A percentile compares a stretch with the other conserved stretches of the same genome.
These are phyloP conservation scores for Dicaeum eximium DNA, from an alignment of 2,113 vertebrate species.

Conservation along the genomic window DNA sequence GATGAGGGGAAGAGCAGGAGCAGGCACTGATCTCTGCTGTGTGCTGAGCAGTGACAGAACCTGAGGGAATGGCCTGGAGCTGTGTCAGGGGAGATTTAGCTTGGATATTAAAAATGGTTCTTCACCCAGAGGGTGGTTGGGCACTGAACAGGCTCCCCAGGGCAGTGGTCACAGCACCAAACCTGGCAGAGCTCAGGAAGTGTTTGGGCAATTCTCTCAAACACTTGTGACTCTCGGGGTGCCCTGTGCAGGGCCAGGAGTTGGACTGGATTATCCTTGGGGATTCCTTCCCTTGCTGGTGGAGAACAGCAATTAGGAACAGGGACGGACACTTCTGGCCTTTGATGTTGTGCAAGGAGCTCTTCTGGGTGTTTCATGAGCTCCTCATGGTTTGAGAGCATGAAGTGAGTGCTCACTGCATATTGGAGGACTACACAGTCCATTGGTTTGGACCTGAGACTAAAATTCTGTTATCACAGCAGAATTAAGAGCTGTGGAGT, in stretches of 20 bases:
- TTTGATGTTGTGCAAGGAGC: neutral
- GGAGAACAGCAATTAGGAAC: neutral
- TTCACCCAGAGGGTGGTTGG: neutral
- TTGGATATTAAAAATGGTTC: fast-evolving
- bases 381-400: neutral
- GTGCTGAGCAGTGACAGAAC: fast-evolving
- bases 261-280: neutral
- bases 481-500: neutral
- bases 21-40: neutral
- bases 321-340: neutral
- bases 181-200: fast-evolving
- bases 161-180: neutral
- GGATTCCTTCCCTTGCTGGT: neutral
- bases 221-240: fast-evolving
- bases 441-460: neutral
- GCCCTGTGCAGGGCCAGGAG: neutral
- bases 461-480: neutral
- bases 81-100: neutral
- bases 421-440: neutral
- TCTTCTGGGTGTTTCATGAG: neutral
- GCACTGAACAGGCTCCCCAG: neutral
- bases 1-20: neutral
- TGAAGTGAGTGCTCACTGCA: neutral
- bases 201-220: fast-evolving
- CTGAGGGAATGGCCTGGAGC: neutral